phyloP scores from a whole-genome alignment of 2,797 vertebrate genomes.

The Dermochelys coriacea region DNA sequence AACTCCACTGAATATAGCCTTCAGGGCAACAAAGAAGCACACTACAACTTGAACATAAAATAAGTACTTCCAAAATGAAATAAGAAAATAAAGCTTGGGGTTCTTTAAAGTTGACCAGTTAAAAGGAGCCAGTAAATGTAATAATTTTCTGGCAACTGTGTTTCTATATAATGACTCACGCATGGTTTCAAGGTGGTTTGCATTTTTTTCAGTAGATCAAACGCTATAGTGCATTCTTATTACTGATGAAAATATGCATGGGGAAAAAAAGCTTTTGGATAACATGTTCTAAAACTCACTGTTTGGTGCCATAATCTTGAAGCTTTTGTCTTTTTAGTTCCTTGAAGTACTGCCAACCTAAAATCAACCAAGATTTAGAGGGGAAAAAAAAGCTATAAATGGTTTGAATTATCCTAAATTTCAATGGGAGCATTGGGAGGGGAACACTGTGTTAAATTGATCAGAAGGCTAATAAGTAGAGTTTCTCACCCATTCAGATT shows the following conservation, averaged over 20 bases:
- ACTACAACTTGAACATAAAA: background rate
- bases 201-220: background rate
- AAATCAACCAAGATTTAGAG: background rate
- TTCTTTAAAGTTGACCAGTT: background rate
- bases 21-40: background rate
- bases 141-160: conserved; percentile 14
- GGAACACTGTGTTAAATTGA: background rate
- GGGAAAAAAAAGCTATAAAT: background rate
- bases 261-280: background rate
- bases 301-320: background rate
- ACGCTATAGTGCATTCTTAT: background rate
- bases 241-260: background rate
- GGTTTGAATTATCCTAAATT: background rate
- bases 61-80: background rate
- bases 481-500: background rate
- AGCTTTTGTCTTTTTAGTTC: conserved; percentile 7
- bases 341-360: conserved; percentile 19
- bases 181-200: conserved; percentile 13
- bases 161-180: conserved; percentile 21
- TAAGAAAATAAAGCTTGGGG: background rate
- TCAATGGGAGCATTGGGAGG: background rate
- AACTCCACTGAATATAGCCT: background rate
- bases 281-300: conserved; percentile 33
- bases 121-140: conserved; percentile 1
- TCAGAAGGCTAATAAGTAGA: background rate